Percentiles rank a stretch among this genome's conserved stretches.
Conservation (phyloP, 2,797 vertebrate genomes). For the Bradypodion pumilum region DNA sequence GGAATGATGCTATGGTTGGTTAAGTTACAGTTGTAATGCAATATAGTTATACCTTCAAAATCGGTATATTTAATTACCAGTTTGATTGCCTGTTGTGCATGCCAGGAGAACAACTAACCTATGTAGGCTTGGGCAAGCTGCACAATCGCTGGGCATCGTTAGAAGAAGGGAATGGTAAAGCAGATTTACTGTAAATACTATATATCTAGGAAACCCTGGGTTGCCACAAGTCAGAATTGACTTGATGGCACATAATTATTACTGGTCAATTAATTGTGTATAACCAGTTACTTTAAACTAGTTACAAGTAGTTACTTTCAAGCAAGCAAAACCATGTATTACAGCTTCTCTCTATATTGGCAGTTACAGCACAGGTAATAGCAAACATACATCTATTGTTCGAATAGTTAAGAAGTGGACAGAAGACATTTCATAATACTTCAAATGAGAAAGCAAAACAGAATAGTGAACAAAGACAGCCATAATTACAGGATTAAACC, state of each 20-base stretch:
- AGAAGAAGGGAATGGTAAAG: too few species aligned
- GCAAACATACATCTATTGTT: not conserved
- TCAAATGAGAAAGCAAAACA: constrained; percentile 5
- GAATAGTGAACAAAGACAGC: not conserved
- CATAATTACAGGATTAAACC: not conserved
- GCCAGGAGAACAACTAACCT: too few species aligned
- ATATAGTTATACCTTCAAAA: not conserved
- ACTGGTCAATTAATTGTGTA: too few species aligned
- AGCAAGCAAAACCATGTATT: constrained; percentile 18
- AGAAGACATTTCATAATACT: not conserved
- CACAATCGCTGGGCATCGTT: too few species aligned
- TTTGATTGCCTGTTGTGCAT: too few species aligned
- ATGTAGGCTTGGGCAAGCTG: too few species aligned
- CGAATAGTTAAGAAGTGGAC: not conserved
- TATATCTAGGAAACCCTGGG: too few species aligned
- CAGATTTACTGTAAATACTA: too few species aligned
- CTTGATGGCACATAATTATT: too few species aligned
- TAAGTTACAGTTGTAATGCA: not conserved
- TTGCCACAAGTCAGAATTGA: too few species aligned
- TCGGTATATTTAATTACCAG: not conserved
- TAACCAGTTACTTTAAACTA: too few species aligned
- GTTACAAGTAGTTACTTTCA: not conserved
- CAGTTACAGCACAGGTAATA: not conserved
- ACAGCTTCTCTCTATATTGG: not conserved
- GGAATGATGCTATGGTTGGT: not conserved